Base-by-base conservation (phyloP, 2,113 vertebrate genomes). In the Pongo abelii region DNA sequence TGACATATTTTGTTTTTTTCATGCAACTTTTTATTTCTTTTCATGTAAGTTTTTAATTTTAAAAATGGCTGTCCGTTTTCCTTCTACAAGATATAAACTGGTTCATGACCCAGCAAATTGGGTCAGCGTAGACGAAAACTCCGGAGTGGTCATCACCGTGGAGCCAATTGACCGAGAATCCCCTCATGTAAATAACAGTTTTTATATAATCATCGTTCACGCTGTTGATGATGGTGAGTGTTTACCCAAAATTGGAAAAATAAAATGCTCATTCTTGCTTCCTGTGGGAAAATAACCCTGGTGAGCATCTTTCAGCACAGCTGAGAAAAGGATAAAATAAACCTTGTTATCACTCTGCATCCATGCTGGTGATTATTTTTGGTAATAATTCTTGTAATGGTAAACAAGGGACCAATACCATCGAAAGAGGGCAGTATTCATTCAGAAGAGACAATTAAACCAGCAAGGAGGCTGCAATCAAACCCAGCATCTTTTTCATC, bases 151-250 rank as follows among this genome's bases (percentile, higher is more conserved):
- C 12, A 98, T 50, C 80, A 70, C 99, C n/a, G 23, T 23, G 17
- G 86, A 98, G 96, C 98, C 92, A 61, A 97, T 99, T 96, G 99
- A 99, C 97, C 97, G 98, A 59, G 99, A 99, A 92, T 99, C 99
- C 2, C 95, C 97, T 1, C 94, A 96, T 48, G 98, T 99, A 23
- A 96, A 98, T 0, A 11, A 98, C 0, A 98, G 84, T 55, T 55
- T 98, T 74, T 99, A 99, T 78, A 96, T 55, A 22, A n/a, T 99
- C 11, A 1, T 98, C 0, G 69, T 99, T 5, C 96, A 70, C 1
- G 99, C 99, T 8, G 43, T 98, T 55, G 99, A 99, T 85, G 30
- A 98, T 8, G 99, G 99, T 99, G 98, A 95, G 97, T 64, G 50
- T 11, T 70, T n/a, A 38, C 12, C 32, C 64, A 6, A 27, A 30